A percentile compares a stretch with the other conserved stretches of the same genome.
These are phyloP conservation scores for Erebia ligea DNA, from an alignment of 2,888 invertebrate genomes.

Conservation along the genomic window DNA sequence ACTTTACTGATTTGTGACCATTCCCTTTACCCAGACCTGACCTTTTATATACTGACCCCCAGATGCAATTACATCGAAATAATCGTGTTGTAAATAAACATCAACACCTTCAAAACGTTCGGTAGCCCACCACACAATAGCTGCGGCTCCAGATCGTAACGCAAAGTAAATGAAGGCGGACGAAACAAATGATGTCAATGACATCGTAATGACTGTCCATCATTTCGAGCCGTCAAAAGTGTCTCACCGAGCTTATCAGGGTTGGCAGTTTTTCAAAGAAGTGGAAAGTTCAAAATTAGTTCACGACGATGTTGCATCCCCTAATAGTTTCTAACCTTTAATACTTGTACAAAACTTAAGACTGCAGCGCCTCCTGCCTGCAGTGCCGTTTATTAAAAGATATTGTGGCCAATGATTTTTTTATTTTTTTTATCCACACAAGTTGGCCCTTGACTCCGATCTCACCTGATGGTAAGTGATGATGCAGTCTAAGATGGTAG, in stretches of 20 bases:
- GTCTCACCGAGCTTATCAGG: conserved; percentile 53
- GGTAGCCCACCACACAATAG: conserved; percentile 54
- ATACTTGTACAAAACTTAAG: too few relatives aligned
- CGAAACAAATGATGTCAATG: conserved; percentile 73
- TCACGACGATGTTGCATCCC: too few relatives aligned
- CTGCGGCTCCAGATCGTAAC: conserved; percentile 51
- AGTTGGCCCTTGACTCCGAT: too few relatives aligned
- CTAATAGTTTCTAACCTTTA: too few relatives aligned
- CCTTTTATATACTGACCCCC: not conserved
- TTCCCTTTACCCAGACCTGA: too few relatives aligned
- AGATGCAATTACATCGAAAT: conserved; percentile 9
- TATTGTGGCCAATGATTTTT: too few relatives aligned
- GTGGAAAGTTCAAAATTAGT: too few relatives aligned
- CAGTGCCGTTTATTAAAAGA: too few relatives aligned
- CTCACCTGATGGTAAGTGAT: too few relatives aligned
- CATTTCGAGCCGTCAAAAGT: conserved; percentile 68
- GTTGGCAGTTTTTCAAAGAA: conserved; percentile 28
- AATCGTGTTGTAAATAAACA: conserved; percentile 28
- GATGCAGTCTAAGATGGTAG: too few relatives aligned
- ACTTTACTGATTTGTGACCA: not conserved
- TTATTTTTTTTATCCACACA: too few relatives aligned
- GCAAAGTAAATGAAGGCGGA: conserved; percentile 55
- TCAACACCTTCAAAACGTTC: conserved; percentile 43
- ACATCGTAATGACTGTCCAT: conserved; percentile 70
- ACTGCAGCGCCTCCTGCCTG: too few relatives aligned